These are phyloP conservation scores for Diabrotica undecimpunctata DNA, from an alignment of 1,140 invertebrate genomes.

Conservation along the genomic window DNA sequence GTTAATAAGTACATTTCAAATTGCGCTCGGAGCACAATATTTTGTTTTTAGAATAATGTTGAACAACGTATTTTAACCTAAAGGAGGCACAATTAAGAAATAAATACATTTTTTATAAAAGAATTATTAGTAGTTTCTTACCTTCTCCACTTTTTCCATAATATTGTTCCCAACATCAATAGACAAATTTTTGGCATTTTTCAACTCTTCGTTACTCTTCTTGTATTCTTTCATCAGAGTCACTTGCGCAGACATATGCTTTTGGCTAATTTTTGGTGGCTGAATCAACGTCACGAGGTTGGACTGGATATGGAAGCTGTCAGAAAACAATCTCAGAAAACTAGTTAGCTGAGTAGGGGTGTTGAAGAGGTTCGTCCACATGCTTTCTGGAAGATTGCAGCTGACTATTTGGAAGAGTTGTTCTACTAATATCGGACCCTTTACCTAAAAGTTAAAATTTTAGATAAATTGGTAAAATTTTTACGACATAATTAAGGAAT, in stretches of 20 bases:
- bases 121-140: background rate
- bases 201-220: slow-evolving; percentile 30
- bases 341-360: slow-evolving; percentile 80
- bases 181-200: slow-evolving; percentile 31
- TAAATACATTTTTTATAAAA: no score
- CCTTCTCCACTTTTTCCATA: slow-evolving; percentile 16
- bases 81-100: no score
- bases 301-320: slow-evolving; percentile 85
- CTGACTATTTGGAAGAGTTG: slow-evolving; percentile 78
- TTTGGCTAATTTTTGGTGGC: slow-evolving; percentile 59
- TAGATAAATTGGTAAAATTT: no score
- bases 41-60: no score
- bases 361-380: slow-evolving; percentile 81
- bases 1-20: no score
- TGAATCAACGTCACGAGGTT: slow-evolving; percentile 80
- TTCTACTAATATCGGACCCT: slow-evolving; percentile 73
- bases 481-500: background rate
- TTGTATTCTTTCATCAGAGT: slow-evolving; percentile 30
- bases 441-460: slow-evolving; percentile 21
- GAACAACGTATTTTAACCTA: no score
- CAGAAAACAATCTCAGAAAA: slow-evolving; percentile 85
- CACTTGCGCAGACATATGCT: slow-evolving; percentile 44
- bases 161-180: slow-evolving; percentile 19
- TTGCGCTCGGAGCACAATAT: no score
- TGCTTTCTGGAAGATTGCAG: slow-evolving; percentile 71